These are phyloP conservation scores for Mastigias papua DNA, from an alignment of 30 jellyfish, hydroid and myxozoan species.

Conservation along the genomic window DNA sequence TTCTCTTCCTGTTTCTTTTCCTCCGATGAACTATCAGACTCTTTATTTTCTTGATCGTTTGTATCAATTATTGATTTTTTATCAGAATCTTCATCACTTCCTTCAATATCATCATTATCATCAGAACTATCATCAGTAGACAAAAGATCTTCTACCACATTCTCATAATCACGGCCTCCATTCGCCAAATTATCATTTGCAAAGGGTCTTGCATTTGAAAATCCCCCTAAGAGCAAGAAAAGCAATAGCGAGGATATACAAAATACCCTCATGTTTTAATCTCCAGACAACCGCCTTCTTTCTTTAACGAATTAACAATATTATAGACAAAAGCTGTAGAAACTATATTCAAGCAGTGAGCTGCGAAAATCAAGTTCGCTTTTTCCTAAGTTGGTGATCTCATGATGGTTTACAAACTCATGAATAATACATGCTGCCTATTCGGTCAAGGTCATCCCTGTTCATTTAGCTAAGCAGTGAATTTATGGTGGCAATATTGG, in stretches of 20 bases:
- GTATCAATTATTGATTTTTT: slow-evolving; percentile 40
- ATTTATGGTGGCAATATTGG: slow-evolving; percentile 73
- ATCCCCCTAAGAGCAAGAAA: slow-evolving; percentile 23
- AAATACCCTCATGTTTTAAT: slow-evolving; percentile 61
- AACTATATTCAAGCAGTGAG: slow-evolving; percentile 6
- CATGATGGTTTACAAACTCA: slow-evolving; percentile 38
- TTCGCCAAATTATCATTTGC: slow-evolving; percentile 27
- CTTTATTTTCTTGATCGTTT: slow-evolving; percentile 27
- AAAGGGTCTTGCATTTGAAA: slow-evolving; percentile 69
- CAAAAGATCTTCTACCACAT: slow-evolving; percentile 27
- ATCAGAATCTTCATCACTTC: slow-evolving; percentile 73
- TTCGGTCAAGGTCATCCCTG: slow-evolving; percentile 75
- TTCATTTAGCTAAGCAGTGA: slow-evolving; percentile 62
- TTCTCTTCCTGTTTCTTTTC: slow-evolving; percentile 35
- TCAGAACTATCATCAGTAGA: slow-evolving; percentile 36
- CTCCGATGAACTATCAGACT: slow-evolving; percentile 23
- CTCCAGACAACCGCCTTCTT: not conserved
- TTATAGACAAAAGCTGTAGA: slow-evolving; percentile 8
- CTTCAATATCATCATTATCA: slow-evolving; percentile 62
- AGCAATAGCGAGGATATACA: slow-evolving; percentile 50
- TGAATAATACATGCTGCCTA: slow-evolving; percentile 51
- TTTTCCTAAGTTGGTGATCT: slow-evolving; percentile 55
- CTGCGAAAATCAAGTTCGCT: not conserved
- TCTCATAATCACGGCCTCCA: slow-evolving; percentile 42
- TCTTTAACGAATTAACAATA: not conserved